Percentiles rank a stretch among this genome's conserved stretches.
These are phyloP conservation scores for Rhingia campestris DNA, from an alignment of 2,888 invertebrate species.

Conservation along the genomic window DNA sequence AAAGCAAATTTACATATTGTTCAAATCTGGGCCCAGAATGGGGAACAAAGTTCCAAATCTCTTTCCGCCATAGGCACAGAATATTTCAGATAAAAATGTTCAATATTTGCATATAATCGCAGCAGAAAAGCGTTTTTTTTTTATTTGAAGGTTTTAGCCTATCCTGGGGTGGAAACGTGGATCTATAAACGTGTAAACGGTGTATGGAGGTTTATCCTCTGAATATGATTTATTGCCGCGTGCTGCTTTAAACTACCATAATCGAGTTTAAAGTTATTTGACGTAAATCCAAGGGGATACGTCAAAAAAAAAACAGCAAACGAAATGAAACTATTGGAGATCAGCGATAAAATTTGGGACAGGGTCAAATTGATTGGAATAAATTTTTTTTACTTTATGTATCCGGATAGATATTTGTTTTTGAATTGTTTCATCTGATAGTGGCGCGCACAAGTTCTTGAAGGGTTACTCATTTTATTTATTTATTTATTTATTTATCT, in stretches of 20 bases:
- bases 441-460: no score
- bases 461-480: no score
- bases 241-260: slow-evolving; percentile 24
- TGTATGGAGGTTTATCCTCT: not conserved
- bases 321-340: no score
- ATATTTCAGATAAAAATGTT: slow-evolving; percentile 50
- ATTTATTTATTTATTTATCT: no score
- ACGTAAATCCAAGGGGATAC: not conserved
- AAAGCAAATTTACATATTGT: slow-evolving; percentile 57
- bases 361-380: no score
- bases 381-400: no score
- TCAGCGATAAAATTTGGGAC: no score
- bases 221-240: slow-evolving; percentile 50
- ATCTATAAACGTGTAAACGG: not conserved
- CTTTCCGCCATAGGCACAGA: slow-evolving; percentile 8
- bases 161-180: slow-evolving; percentile 3
- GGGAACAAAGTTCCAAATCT: slow-evolving; percentile 36
- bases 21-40: slow-evolving; percentile 41
- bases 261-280: slow-evolving; percentile 44
- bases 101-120: slow-evolving; percentile 56
- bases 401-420: no score
- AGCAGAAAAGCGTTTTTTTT: slow-evolving; percentile 5
- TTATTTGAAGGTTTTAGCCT: slow-evolving; percentile 22
- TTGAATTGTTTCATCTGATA: no score
- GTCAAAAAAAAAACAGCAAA: no score